phyloP scores from a whole-genome alignment of 2,113 vertebrate genomes.

The Blennius ocellaris region DNA sequence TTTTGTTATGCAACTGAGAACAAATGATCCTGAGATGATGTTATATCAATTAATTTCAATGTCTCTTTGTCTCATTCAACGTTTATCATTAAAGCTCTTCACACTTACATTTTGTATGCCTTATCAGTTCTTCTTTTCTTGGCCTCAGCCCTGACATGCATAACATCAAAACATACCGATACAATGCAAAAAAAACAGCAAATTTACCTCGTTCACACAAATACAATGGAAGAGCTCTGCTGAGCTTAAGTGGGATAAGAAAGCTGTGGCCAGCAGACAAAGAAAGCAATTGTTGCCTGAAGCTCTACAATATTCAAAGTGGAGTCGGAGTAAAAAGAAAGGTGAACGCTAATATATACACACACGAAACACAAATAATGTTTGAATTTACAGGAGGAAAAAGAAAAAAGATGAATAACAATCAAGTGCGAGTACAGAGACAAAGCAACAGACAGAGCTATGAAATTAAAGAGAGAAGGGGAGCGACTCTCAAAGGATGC shows the following conservation, averaged over 20 bases:
- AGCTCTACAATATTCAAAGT: slow-evolving; percentile 3
- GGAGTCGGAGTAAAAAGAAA: not conserved
- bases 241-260: slow-evolving; percentile 27
- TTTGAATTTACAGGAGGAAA: slow-evolving; percentile 7
- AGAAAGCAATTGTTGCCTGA: slow-evolving; percentile 42
- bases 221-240: slow-evolving; percentile 28
- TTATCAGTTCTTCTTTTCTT: too few relatives aligned
- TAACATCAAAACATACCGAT: slow-evolving; percentile 9
- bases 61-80: too few relatives aligned
- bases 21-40: too few relatives aligned
- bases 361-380: slow-evolving; percentile 6
- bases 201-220: slow-evolving; percentile 25
- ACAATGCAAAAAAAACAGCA: slow-evolving; percentile 1
- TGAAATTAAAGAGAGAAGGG: slow-evolving; percentile 53
- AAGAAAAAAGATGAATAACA: slow-evolving; percentile 17
- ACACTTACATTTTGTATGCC: too few relatives aligned
- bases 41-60: too few relatives aligned
- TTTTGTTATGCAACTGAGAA: too few relatives aligned
- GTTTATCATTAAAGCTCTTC: too few relatives aligned
- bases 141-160: not conserved
- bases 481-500: slow-evolving; percentile 54
- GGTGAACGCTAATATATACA: not conserved
- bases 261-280: slow-evolving; percentile 47
- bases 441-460: slow-evolving; percentile 45
- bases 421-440: slow-evolving; percentile 36